These are phyloP conservation scores for Nomada goodeniana DNA, from an alignment of 2,888 invertebrate genomes.

Conservation along the genomic window DNA sequence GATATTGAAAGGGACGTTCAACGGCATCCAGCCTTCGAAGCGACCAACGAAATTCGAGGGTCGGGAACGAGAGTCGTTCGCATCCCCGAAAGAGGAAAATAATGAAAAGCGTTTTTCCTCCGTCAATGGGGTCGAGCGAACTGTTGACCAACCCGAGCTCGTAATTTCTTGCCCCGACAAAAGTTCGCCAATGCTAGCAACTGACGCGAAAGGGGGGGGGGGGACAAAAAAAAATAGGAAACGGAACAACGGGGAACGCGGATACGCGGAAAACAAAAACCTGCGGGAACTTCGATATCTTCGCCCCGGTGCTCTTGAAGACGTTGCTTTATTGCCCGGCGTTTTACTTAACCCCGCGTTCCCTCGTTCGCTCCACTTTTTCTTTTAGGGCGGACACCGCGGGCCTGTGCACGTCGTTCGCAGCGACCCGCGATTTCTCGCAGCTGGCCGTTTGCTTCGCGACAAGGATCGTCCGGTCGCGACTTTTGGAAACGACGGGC, in stretches of 20 bases:
- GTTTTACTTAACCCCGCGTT: conserved; percentile 15
- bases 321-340: conserved; percentile 33
- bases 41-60: no score
- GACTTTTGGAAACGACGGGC: neutral
- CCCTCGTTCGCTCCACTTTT: conserved; percentile 12
- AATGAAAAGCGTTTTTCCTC: no score
- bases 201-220: neutral
- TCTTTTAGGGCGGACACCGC: no score
- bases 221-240: neutral
- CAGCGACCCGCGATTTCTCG: conserved; percentile 8
- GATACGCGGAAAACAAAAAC: conserved; percentile 25
- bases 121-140: neutral
- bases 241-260: neutral
- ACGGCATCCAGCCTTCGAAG: no score
- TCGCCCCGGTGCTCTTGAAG: neutral
- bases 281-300: conserved; percentile 34
- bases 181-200: conserved; percentile 1
- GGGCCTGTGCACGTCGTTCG: neutral
- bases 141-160: neutral
- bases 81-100: no score
- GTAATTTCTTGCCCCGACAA: conserved; percentile 14
- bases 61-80: no score
- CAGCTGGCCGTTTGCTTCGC: neutral
- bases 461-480: neutral
- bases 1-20: no score